Evolutionary conservation across 2,113 vertebrate genomes (phyloP).

Genomic region (Vombatus ursinus): DNA sequence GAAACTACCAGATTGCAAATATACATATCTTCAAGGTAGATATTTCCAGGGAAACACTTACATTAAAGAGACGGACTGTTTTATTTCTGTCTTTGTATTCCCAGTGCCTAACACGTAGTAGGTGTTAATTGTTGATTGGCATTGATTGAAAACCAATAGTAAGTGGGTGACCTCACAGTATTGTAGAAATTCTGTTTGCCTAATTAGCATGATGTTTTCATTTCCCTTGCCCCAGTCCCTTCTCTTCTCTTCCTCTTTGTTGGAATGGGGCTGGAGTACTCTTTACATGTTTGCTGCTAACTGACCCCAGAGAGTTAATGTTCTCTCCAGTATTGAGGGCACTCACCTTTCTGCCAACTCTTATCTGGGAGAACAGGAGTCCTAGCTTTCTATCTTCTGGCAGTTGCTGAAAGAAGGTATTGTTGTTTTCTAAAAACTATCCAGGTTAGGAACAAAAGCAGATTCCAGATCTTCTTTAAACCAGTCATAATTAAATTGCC

Average conservation of each 20-base stretch:
- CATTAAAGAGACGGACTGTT: not conserved
- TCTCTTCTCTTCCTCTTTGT: conserved; percentile 41
- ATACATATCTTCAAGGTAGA: not conserved
- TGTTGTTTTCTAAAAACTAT: conserved; percentile 78
- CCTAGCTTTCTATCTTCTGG: conserved; percentile 60
- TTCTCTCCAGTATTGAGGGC: conserved; percentile 78
- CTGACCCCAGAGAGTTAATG: conserved; percentile 66
- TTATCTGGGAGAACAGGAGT: conserved; percentile 78
- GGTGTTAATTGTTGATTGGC: not conserved
- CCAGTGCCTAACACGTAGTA: not conserved
- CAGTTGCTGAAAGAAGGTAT: conserved; percentile 84
- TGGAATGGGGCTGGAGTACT: not conserved
- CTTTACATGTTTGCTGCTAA: not conserved
- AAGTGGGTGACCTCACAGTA: not conserved
- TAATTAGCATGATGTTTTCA: not conserved
- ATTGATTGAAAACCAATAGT: not conserved
- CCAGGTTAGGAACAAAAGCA: conserved; percentile 80
- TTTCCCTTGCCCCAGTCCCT: not conserved
- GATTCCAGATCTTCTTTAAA: conserved; percentile 71
- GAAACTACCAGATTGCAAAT: conserved; percentile 36
- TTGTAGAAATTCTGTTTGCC: not conserved
- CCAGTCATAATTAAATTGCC: conserved; percentile 36
- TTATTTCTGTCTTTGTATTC: not conserved
- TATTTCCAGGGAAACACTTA: not conserved
- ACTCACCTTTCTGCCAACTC: conserved; percentile 76